Evolutionary conservation across 92 coral and sea anemone genomes (phyloP), one percentile per base, ranked within the genome.

Genomic region (Porites divaricata): DNA sequence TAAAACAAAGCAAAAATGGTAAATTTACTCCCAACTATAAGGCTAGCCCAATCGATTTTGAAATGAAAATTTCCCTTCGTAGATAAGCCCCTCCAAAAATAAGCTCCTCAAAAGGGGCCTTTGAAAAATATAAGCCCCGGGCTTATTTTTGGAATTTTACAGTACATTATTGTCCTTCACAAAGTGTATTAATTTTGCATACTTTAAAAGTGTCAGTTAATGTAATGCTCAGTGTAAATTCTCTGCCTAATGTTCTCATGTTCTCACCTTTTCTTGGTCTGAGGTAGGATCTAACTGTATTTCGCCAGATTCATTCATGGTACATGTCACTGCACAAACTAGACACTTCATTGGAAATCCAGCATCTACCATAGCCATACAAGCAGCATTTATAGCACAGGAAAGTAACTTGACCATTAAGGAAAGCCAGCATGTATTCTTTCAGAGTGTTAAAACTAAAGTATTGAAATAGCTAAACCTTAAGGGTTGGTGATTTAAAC

Each of bases 351-450:
- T 96, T 54, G 99, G 98, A 81, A 92, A 94, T 13, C 99, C 99
- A 74, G 98, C 94, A 79, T 96, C 98, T 19, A 96, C 75, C 98
- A 96, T 96, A 2, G 98, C 98, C 95, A 96, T 80, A 65, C 98
- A 96, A 17, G 96, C 95, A 19, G 98, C 98, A 89, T 96, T 96
- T 26, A 96, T 88, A 15, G 98, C 93, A 91, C 99, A 96, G 0
- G 99, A 91, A 2, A 95, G 79, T 57, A 96, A 85, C 99, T 96
- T 72, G 62, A 54, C 28, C 28, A 76, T 54, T 58, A 72, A 62
- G 1, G 83, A 67, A 75, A 78, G 64, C 52, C 2, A 78, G 15
- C 41, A 28, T 12, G 48, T 22, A 65, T 41, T 21, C 45, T 35
- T 35, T 35, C 45, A 35, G 45, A 35, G 45, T 4, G 15, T 53